Percentiles rank a stretch among this genome's conserved stretches.
Evolutionary conservation across 2,113 vertebrate genomes (phyloP).

Genomic region (Uropsilus gracilis): DNA sequence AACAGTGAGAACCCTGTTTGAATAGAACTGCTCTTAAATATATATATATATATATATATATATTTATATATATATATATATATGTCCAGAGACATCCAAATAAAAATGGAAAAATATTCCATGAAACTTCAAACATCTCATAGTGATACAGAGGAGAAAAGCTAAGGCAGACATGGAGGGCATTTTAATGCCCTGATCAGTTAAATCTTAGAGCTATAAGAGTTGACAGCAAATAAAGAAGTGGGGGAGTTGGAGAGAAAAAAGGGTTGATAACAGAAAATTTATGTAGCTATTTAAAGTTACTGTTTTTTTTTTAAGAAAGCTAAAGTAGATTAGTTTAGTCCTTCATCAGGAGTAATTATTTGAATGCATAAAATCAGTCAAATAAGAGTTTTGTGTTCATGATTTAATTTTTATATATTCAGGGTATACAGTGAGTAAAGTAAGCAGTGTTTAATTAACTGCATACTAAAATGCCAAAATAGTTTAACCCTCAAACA

Average conservation of each 20-base stretch:
- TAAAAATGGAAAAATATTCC: background rate
- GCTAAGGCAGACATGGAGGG: background rate
- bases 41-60: background rate
- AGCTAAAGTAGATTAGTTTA: background rate
- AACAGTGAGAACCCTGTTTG: background rate
- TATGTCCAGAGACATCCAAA: background rate
- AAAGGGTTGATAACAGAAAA: background rate
- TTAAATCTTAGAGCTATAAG: background rate
- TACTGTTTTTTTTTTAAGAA: background rate
- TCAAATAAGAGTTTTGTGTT: background rate
- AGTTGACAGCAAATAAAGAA: background rate
- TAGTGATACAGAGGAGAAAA: background rate
- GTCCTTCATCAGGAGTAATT: background rate
- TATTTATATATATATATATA: background rate
- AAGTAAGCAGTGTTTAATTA: conserved; percentile 12
- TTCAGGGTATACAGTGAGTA: background rate
- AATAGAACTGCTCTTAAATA: background rate
- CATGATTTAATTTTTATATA: conserved; percentile 32
- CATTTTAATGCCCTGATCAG: background rate
- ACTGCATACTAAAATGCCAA: conserved; percentile 36
- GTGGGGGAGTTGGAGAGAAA: background rate
- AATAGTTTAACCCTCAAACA: conserved; percentile 28
- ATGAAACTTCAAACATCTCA: background rate
- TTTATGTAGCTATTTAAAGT: background rate
- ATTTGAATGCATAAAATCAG: background rate